Percentiles rank a stretch among this genome's conserved stretches.
phyloP scores from a whole-genome alignment of 2,113 vertebrate species.

The Patagioenas fasciata region DNA sequence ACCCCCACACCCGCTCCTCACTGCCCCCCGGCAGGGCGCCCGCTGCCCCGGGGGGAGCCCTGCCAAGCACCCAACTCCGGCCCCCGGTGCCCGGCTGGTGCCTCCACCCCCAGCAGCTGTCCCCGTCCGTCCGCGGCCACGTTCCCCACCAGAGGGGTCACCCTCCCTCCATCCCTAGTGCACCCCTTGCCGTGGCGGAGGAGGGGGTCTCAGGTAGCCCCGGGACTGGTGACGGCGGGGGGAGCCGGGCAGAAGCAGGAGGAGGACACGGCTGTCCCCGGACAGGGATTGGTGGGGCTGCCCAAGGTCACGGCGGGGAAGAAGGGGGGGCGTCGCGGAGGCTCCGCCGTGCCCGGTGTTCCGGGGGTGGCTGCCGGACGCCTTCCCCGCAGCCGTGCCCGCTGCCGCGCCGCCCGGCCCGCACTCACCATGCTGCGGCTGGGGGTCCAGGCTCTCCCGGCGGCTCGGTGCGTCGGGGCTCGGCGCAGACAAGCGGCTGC shows the following conservation, averaged over 20 bases:
- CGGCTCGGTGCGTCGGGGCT: not conserved
- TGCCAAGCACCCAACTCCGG: not conserved
- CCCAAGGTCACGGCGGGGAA: constrained; percentile 32
- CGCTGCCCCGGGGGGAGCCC: not conserved
- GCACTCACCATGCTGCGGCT: constrained; percentile 55
- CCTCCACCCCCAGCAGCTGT: constrained; percentile 4
- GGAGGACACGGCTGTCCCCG: not conserved
- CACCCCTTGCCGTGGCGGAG: not conserved
- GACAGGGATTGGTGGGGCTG: not conserved
- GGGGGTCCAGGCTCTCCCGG: constrained; percentile 21
- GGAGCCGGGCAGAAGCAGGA: not conserved
- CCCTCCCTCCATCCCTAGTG: not conserved
- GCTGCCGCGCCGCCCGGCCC: not conserved
- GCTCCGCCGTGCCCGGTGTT: not conserved
- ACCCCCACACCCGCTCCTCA: not conserved
- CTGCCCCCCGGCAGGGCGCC: not conserved
- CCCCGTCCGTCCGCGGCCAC: constrained; percentile 5
- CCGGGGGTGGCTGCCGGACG: not conserved
- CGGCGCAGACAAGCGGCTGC: constrained; percentile 18
- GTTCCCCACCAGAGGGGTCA: not conserved
- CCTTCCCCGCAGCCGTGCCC: not conserved
- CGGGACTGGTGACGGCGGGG: not conserved
- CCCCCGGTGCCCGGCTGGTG: not conserved
- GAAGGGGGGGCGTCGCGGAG: not conserved
- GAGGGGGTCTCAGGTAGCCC: too few relatives aligned